These are phyloP conservation scores for Hylyphantes graminicola DNA, from an alignment of 1,140 invertebrate genomes.

Conservation along the genomic window DNA sequence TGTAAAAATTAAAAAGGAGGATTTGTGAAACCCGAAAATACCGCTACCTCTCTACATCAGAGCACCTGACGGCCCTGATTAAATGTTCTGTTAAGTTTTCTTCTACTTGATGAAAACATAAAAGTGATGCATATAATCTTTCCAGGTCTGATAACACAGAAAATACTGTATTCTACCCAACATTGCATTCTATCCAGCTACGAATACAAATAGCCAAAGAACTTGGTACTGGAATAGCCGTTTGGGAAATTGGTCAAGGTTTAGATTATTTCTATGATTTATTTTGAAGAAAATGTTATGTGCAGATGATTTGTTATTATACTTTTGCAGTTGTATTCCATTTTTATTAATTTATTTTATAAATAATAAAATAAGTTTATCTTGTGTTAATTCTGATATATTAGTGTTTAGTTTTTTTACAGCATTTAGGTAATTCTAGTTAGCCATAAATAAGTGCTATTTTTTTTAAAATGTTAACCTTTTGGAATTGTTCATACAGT, in stretches of 20 bases:
- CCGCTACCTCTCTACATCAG: no score
- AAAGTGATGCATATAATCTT: constrained; percentile 12
- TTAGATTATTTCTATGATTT: constrained; percentile 95
- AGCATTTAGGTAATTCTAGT: background rate
- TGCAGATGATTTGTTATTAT: background rate
- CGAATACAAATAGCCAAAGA: constrained; percentile 83
- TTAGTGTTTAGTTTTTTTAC: no score
- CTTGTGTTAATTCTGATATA: background rate
- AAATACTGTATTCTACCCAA: constrained; percentile 88
- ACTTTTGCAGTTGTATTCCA: background rate
- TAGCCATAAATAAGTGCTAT: no score
- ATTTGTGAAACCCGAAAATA: no score
- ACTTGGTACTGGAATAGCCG: constrained; percentile 84
- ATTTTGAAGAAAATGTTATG: constrained; percentile 72
- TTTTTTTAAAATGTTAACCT: no score
- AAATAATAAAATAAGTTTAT: constrained; percentile 5
- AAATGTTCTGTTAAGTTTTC: no score
- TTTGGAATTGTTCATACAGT: no score
- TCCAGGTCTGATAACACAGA: constrained; percentile 75
- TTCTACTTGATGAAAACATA: no score
- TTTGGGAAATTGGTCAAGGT: constrained; percentile 97
- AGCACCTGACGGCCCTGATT: no score
- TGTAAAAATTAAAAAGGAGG: no score
- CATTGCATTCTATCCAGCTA: constrained; percentile 83
- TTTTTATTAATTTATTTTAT: background rate